Conservation (phyloP, 64 coral and sea anemone genomes). For the Orbicella faveolata region DNA sequence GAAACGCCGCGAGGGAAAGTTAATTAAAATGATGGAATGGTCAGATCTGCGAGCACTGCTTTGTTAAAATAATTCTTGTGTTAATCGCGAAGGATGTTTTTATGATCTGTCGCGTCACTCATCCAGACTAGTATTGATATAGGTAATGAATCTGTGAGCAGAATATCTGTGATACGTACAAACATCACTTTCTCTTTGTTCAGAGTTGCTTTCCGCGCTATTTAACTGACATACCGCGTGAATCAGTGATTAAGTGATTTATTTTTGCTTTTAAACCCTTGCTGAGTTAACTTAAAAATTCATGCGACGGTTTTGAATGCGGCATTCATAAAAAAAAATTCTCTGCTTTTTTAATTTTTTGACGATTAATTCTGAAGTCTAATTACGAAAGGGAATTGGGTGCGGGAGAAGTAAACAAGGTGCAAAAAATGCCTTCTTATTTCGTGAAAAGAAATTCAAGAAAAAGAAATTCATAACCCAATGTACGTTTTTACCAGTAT, state of each 20-base stretch:
- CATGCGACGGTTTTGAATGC: slow-evolving; percentile 13
- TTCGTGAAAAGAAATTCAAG: too few relatives aligned
- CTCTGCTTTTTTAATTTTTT: neutral
- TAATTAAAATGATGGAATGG: slow-evolving; percentile 32
- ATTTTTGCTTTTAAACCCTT: neutral
- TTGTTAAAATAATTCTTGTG: slow-evolving; percentile 43
- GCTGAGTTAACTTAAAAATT: slow-evolving; percentile 22
- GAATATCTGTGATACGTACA: slow-evolving; percentile 31
- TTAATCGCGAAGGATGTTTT: slow-evolving; percentile 44
- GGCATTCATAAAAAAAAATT: neutral
- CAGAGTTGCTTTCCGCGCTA: neutral
- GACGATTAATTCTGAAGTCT: neutral
- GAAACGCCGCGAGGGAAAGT: slow-evolving; percentile 5
- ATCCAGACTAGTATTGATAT: slow-evolving; percentile 13
- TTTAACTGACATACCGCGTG: slow-evolving; percentile 9
- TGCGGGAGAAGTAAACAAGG: too few relatives aligned
- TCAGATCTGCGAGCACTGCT: slow-evolving; percentile 11
- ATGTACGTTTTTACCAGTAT: too few relatives aligned
- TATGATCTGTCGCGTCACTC: neutral
- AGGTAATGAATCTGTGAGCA: slow-evolving; percentile 41
- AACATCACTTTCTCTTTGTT: neutral
- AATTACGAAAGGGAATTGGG: too few relatives aligned
- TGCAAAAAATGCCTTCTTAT: too few relatives aligned
- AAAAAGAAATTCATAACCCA: too few relatives aligned
- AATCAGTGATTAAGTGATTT: slow-evolving; percentile 3